phyloP scores from a whole-genome alignment of 2,113 vertebrate species.

The Micronycteris hirsuta region DNA sequence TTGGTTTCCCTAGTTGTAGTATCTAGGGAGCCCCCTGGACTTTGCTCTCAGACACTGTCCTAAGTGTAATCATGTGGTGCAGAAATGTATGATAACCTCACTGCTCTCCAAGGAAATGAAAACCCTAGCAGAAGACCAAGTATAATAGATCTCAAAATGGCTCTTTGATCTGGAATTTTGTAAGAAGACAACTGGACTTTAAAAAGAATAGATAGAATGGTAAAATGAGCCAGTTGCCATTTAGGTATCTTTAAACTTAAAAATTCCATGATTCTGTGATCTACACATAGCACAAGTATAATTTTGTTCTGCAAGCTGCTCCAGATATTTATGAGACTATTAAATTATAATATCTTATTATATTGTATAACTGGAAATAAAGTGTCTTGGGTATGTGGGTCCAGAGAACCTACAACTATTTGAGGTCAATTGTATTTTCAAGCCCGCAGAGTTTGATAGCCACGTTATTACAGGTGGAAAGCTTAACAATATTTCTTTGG shows the following conservation, averaged over 20 bases:
- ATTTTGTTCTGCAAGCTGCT: neutral
- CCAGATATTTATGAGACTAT: neutral
- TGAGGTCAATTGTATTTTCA: neutral
- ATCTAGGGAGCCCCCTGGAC: neutral
- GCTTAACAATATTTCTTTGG: neutral
- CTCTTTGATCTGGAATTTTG: neutral
- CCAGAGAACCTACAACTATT: neutral
- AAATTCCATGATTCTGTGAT: neutral
- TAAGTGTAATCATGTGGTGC: neutral
- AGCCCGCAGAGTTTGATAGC: neutral
- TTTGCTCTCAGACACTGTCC: neutral
- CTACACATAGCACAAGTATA: neutral
- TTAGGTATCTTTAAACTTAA: neutral
- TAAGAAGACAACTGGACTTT: neutral
- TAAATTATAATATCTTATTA: neutral
- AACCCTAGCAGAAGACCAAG: neutral
- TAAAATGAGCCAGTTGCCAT: neutral
- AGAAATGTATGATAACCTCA: neutral
- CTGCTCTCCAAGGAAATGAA: neutral
- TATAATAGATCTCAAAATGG: neutral
- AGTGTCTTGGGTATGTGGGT: neutral
- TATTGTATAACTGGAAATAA: neutral
- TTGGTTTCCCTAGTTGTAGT: neutral
- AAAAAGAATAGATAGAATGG: neutral
- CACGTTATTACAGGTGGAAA: neutral